phyloP scores from a whole-genome alignment of 37 sponge, comb jelly and placozoan species.

The Halichondria panicea region DNA sequence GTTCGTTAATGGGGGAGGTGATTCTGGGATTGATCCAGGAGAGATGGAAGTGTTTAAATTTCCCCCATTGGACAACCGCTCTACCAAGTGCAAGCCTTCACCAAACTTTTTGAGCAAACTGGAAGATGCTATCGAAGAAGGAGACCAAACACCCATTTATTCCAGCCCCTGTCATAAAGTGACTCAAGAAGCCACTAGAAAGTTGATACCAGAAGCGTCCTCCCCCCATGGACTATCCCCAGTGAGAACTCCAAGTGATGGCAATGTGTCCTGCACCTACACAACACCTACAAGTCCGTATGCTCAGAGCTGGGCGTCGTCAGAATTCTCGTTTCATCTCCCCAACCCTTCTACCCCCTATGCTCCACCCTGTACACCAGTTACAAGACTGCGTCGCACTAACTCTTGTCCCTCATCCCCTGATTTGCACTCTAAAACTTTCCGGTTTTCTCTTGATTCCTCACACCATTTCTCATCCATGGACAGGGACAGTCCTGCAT shows the following conservation, averaged over 20 bases:
- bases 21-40: constrained; percentile 56
- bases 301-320: constrained; percentile 39
- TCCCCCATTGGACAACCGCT: neutral
- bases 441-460: constrained; percentile 3
- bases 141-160: neutral
- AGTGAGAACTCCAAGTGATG: neutral
- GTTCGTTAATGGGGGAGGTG: constrained; percentile 10
- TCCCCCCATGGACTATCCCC: neutral
- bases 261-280: neutral
- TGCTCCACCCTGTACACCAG: constrained; percentile 59
- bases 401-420: constrained; percentile 30
- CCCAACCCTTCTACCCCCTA: constrained; percentile 53
- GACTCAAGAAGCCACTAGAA: too few species aligned
- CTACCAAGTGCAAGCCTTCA: neutral
- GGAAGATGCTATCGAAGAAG: neutral
- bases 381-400: neutral
- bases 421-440: neutral
- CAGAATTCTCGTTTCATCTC: constrained; percentile 36
- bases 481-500: too few species aligned
- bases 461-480: neutral
- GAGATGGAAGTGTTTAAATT: constrained; percentile 33
- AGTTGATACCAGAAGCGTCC: neutral
- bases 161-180: too few species aligned
- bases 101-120: neutral
- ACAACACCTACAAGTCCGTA: constrained; percentile 13